Evolutionary conservation across 2,797 vertebrate species (phyloP), one percentile per base, ranked within the genome.

Genomic region (Microcaecilia unicolor): DNA sequence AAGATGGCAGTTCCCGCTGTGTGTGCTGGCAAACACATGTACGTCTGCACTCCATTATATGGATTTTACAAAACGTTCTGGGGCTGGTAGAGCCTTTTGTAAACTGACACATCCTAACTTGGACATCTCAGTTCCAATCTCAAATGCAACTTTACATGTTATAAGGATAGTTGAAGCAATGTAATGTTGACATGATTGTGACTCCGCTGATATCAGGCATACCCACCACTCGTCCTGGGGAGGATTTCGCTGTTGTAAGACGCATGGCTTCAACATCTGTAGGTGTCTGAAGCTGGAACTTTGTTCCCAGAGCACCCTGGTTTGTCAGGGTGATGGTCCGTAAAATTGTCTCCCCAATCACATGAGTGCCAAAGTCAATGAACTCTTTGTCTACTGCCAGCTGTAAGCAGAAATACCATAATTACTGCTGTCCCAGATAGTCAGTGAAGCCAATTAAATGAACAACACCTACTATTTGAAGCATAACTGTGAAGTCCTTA

Each of bases 331-430:
- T 91, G 80, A 97, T 59, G 41, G 59, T 48, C 67, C 44, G 80
- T 62, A 84, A 82, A 54, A 91, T 61, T 18, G 72, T 87, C 62
- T 97, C 85, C 25, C 93, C 92, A 38, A 97, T 84, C 41, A 92
- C 71, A 7, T 88, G 84, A 41, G 76, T 81, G 34, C 93, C 92
- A 8, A 97, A 95, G 64, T 91, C 83, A 41, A 97, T 50, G 50
- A 83, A 65, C 53, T 77, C 70, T 53, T 71, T 80, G 81, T 97
- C 90, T 9, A 97, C 80, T 34, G 83, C 74, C 60, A 90, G 65
- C 95, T 98, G 70, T 23, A 61, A 34, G 28, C 67, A 59, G 52
- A 15, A 3, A 49, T 30, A 51, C 37, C 35, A 31, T 37, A 23
- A 44, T 55, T 51, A 62, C 28, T n/a, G 9, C 27, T 47, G 45